phyloP scores from a whole-genome alignment of 2,113 vertebrate species.

The Nansenia antarctica region DNA sequence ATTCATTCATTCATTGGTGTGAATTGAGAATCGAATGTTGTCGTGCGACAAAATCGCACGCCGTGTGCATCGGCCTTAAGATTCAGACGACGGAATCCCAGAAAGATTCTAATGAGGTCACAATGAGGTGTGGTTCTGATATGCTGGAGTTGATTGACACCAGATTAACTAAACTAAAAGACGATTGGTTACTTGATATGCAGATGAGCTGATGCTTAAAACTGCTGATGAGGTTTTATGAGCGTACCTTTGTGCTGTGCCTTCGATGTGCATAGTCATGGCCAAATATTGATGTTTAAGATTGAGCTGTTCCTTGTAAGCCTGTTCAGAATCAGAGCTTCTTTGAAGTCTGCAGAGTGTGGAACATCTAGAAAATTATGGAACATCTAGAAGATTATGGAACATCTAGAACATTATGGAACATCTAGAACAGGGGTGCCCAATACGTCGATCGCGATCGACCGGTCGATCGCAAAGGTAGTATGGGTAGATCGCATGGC shows the following conservation, averaged over 20 bases:
- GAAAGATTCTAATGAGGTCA: background rate
- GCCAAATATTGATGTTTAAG: background rate
- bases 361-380: background rate
- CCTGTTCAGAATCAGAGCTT: background rate
- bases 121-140: background rate
- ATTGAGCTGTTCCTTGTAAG: background rate
- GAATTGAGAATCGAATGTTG: no score
- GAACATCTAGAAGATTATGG: background rate
- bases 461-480: no score
- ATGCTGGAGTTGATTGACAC: background rate
- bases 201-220: background rate
- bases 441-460: no score
- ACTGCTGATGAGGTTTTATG: background rate
- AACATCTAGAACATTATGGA: background rate
- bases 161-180: background rate
- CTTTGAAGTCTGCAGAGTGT: background rate
- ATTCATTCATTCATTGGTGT: no score
- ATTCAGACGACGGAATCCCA: background rate
- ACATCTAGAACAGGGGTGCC: no score
- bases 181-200: background rate
- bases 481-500: no score
- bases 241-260: background rate
- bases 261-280: background rate
- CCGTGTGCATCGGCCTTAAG: no score
- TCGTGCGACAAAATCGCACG: no score